Evolutionary conservation across 2,797 vertebrate species (phyloP), one percentile per base, ranked within the genome.

Genomic region (Smutsia gigantea): DNA sequence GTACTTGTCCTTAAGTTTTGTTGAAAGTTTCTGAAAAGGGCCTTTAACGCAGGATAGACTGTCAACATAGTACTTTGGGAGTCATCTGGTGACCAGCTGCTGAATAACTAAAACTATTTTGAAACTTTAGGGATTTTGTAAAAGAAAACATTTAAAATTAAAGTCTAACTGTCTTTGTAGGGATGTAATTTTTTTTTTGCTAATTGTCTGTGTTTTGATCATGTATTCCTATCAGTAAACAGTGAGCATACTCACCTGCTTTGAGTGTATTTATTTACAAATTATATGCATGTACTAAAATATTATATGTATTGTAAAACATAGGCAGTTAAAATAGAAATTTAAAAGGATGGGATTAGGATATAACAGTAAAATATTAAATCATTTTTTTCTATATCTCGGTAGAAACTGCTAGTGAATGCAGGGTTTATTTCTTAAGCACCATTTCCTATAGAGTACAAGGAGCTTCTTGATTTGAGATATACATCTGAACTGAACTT

Each of bases 121-220:
- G 39, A 78, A 93, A 74, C 37, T 82, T 95, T 82, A 91, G 72
- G 57, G 51, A 46, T 46, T 46, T 46, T 87, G 39, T 89, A 95
- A 96, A 95, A 94, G 46, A 46, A 90, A 95, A 87, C 25, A 71
- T 92, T 82, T 92, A 94, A 83, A 94, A 66, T 81, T 72, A 68
- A 74, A 90, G 75, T 92, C 78, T 85, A 79, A 61, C 72, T 1
- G 9, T 94, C 59, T 94, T 92, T 89, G 92, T 61, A 86, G 85
- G 92, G 37, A 51, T 87, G 21, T 57, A 69, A 72, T 93, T 49
- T 31, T 37, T 91, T 86, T 37, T 66, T 82, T 93, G 83, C 19
- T 83, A 12, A 10, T 84, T 85, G 42, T 93, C 69, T 87, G 1
- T 57, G 75, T 93, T 93, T 94, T 94, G 81, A 57, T 39, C 55